Evolutionary conservation across 92 coral and sea anemone species (phyloP).

Genomic region (Chrysogorgia sp.): DNA sequence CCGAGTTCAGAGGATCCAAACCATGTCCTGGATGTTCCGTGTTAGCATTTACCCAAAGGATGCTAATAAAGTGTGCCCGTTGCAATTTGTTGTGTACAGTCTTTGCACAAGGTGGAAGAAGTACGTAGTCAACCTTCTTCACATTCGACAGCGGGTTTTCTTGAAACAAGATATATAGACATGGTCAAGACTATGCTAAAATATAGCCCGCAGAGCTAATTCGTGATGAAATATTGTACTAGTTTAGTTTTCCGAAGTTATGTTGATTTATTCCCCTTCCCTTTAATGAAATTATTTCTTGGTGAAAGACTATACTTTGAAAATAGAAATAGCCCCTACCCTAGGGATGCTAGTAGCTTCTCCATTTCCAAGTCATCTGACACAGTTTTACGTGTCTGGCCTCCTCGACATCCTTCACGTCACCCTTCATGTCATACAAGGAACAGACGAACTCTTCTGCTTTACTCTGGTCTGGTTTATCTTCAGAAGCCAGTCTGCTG

Average conservation of each 20-base stretch:
- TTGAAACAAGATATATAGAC: constrained; percentile 2
- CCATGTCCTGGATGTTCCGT: constrained; percentile 18
- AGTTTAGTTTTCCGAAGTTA: no score
- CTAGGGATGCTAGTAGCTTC: constrained; percentile 1
- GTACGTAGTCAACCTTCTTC: constrained; percentile 31
- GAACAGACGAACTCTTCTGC: constrained; percentile 25
- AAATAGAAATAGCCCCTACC: background rate
- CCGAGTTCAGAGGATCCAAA: constrained; percentile 21
- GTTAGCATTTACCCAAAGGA: constrained; percentile 28
- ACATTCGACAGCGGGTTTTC: constrained; percentile 13
- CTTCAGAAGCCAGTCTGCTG: constrained; percentile 18
- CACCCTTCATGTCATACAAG: constrained; percentile 19
- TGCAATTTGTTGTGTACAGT: constrained; percentile 23
- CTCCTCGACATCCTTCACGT: constrained; percentile 13
- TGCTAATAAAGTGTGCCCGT: constrained; percentile 28
- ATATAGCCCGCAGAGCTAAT: background rate
- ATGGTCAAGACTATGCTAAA: constrained; percentile 3
- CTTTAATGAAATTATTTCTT: no score
- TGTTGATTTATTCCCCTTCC: no score
- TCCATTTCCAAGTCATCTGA: constrained; percentile 21
- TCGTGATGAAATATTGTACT: no score
- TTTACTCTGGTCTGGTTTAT: constrained; percentile 24
- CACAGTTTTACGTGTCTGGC: constrained; percentile 12
- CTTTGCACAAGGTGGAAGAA: constrained; percentile 38
- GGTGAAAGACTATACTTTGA: background rate